Percentiles rank a stretch among this genome's conserved stretches.
Evolutionary conservation across 1,140 invertebrate genomes (phyloP).

Genomic region (Saxidomus purpurata): DNA sequence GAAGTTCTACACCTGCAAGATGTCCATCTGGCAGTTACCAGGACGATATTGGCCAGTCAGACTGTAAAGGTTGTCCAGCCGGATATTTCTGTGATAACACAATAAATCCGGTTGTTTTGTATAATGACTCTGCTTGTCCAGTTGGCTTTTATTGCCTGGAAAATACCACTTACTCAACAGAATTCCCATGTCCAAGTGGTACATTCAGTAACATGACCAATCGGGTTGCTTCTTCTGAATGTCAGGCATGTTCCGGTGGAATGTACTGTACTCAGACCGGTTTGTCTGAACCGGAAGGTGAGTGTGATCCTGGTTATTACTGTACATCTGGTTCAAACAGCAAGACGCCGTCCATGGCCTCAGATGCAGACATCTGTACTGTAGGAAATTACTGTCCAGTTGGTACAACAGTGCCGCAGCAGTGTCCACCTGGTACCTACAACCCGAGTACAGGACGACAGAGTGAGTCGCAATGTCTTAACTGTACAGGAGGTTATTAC

Average conservation of each 20-base stretch:
- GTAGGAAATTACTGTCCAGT: constrained; percentile 81
- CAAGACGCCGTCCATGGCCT: constrained; percentile 76
- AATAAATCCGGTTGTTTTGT: constrained; percentile 80
- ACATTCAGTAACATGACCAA: constrained; percentile 83
- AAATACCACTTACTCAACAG: constrained; percentile 75
- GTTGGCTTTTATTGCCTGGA: constrained; percentile 80
- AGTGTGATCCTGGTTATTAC: constrained; percentile 81
- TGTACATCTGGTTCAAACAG: constrained; percentile 81
- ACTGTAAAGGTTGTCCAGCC: constrained; percentile 81
- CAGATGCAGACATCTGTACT: constrained; percentile 79
- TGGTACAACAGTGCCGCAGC: constrained; percentile 73
- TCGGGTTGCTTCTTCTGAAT: constrained; percentile 73
- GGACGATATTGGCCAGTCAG: constrained; percentile 77
- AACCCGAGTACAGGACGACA: constrained; percentile 74
- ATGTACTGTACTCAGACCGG: constrained; percentile 81
- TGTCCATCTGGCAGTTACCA: constrained; percentile 82
- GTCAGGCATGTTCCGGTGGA: constrained; percentile 81
- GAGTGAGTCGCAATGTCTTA: constrained; percentile 75
- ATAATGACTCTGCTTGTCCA: constrained; percentile 80
- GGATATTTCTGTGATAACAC: constrained; percentile 84
- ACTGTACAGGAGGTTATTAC: constrained; percentile 80
- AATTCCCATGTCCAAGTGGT: constrained; percentile 83
- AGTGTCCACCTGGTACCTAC: constrained; percentile 83
- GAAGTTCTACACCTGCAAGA: constrained; percentile 71
- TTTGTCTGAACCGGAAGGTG: constrained; percentile 75